Percentiles rank a stretch among this genome's conserved stretches.
Evolutionary conservation across 2,113 vertebrate species (phyloP).

Genomic region (Balaeniceps rex): DNA sequence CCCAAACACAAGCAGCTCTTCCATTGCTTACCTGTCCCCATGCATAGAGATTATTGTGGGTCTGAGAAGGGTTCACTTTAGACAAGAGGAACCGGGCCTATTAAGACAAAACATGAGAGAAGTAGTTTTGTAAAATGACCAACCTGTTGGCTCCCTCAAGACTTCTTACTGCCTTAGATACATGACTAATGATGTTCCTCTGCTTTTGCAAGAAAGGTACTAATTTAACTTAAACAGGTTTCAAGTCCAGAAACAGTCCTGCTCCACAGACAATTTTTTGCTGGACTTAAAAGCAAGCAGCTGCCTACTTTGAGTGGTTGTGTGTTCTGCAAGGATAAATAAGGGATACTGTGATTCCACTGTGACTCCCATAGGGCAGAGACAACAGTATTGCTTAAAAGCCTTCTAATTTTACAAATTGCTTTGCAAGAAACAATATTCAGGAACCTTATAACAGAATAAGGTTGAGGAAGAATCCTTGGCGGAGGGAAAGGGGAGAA

Average conservation of each 20-base stretch:
- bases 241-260: neutral
- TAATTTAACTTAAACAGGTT: neutral
- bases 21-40: constrained; percentile 89
- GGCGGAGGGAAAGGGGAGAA: neutral
- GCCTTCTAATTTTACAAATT: neutral
- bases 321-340: neutral
- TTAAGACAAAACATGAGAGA: constrained; percentile 22
- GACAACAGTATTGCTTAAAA: neutral
- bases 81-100: constrained; percentile 95
- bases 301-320: neutral
- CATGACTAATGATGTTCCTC: neutral
- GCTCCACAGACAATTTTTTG: neutral
- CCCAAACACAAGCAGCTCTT: neutral
- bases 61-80: constrained; percentile 98
- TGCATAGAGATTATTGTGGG: constrained; percentile 94
- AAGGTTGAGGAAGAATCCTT: neutral
- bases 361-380: neutral
- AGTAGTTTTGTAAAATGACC: neutral
- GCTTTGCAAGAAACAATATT: neutral
- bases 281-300: neutral
- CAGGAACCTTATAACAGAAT: neutral
- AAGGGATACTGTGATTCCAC: neutral
- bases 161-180: neutral
- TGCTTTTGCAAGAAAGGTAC: neutral
- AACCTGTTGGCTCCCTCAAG: neutral